Conservation (phyloP, 1,140 invertebrate genomes). For the Portunus trituberculatus region DNA sequence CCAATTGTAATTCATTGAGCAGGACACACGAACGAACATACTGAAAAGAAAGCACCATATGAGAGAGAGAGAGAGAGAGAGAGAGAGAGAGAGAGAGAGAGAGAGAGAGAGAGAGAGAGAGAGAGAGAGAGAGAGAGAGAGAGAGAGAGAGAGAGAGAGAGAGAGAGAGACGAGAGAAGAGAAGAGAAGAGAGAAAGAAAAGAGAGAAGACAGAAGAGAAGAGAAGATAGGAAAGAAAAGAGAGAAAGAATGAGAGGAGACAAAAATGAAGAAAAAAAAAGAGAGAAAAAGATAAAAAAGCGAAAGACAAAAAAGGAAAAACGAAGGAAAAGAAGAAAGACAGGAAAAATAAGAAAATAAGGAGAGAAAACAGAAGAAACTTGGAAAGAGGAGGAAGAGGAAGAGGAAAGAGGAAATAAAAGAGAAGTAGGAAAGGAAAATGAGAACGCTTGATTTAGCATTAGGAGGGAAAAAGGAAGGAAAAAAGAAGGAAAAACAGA, state of each 20-base stretch:
- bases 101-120: too few species aligned
- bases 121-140: too few species aligned
- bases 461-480: too few species aligned
- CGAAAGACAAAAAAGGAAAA: background rate
- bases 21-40: conserved; percentile 44
- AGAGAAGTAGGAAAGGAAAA: too few species aligned
- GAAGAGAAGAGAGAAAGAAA: background rate
- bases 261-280: background rate
- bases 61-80: background rate
- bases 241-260: background rate
- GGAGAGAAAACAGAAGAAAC: background rate
- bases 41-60: background rate
- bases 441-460: too few species aligned
- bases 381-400: background rate
- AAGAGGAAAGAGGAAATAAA: background rate
- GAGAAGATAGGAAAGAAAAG: background rate
- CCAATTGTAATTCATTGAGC: conserved; percentile 52
- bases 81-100: too few species aligned
- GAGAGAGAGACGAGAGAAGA: too few species aligned
- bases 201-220: background rate
- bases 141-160: too few species aligned
- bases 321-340: background rate
- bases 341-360: background rate
- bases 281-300: background rate
- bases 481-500: background rate